Evolutionary conservation across 2,797 vertebrate species (phyloP), one percentile per base, ranked within the genome.

Genomic region (Cheirogaleus major): DNA sequence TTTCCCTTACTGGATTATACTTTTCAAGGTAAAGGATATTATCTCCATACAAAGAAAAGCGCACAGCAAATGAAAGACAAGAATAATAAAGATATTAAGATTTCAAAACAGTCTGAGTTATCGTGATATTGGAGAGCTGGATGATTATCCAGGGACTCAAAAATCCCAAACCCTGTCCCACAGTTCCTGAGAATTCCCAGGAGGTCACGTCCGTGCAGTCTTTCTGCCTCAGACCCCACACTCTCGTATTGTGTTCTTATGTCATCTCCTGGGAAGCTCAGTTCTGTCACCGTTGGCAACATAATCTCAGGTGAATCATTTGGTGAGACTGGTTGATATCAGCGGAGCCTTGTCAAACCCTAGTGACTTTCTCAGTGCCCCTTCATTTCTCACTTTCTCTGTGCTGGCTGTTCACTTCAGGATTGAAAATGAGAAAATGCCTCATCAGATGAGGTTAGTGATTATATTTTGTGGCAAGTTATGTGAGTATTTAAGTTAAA

Each of bases 11-110:
- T 50, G 12, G 15, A 41, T 72, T 83, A 0, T 72, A 78, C 22
- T 93, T 94, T 86, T 38, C n/a, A 92, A 96, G 6, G 17, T 90
- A 96, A 95, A 87, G 35, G 7, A 20, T 87, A 57, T 78, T 87
- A 78, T 43, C 67, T 95, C 67, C n/a, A 61, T 55, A 18, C 4
- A n/a, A 85, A 89, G 13, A 63, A 90, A 80, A 50, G 23, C 45
- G 45, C 27, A 80, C 2, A 48, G 1, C 38, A 48, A 83, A 80
- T 75, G 18, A 93, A 79, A 89, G 65, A 67, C 1, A 15, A 57
- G 18, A 76, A 76, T 27, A 61, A 48, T 70, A 61, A 50, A 90
- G 72, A 88, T 70, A 2, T 63, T 79, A 83, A 48, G 67, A 89
- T 73, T 75, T 17, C 32, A 70, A 75, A 81, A 79, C 50, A 52